These are phyloP conservation scores for Perognathus longimembris DNA, from an alignment of 2,113 vertebrate genomes.

Conservation along the genomic window DNA sequence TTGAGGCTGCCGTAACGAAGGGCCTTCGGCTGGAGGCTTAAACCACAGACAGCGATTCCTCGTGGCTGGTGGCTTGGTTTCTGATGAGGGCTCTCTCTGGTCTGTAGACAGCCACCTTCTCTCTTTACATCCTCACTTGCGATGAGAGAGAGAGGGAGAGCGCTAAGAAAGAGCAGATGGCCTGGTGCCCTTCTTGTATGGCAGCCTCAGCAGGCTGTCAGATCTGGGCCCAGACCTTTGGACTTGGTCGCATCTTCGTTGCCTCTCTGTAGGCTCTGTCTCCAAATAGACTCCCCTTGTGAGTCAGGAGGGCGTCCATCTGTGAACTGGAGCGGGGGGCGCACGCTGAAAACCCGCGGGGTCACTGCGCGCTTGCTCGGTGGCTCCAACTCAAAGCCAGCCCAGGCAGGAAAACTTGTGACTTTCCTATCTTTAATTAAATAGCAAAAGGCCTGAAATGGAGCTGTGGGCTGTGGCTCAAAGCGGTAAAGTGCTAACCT, in stretches of 20 bases:
- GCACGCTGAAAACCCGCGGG: too few relatives aligned
- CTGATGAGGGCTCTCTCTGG: not conserved
- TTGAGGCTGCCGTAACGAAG: not conserved
- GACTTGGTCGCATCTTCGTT: not conserved
- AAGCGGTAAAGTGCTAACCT: too few relatives aligned
- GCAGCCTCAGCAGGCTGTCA: not conserved
- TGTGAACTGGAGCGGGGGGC: too few relatives aligned
- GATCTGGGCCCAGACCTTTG: not conserved
- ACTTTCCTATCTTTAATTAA: too few relatives aligned
- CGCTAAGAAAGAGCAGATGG: not conserved
- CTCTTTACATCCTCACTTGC: not conserved
- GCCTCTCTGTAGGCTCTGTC: not conserved
- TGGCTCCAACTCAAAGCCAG: too few relatives aligned
- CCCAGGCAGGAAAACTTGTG: too few relatives aligned
- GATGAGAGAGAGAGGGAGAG: not conserved
- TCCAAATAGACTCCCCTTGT: not conserved
- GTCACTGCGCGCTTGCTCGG: too few relatives aligned
- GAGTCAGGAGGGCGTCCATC: too few relatives aligned
- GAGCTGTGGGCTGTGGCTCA: too few relatives aligned
- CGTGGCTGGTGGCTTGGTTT: not conserved
- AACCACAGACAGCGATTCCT: conserved; percentile 6
- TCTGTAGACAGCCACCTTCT: not conserved
- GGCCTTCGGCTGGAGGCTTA: not conserved
- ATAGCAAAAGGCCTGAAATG: too few relatives aligned
- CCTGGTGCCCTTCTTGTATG: not conserved